Evolutionary conservation across 2,888 invertebrate species (phyloP).

Genomic region (Lycocerus yunnanus): DNA sequence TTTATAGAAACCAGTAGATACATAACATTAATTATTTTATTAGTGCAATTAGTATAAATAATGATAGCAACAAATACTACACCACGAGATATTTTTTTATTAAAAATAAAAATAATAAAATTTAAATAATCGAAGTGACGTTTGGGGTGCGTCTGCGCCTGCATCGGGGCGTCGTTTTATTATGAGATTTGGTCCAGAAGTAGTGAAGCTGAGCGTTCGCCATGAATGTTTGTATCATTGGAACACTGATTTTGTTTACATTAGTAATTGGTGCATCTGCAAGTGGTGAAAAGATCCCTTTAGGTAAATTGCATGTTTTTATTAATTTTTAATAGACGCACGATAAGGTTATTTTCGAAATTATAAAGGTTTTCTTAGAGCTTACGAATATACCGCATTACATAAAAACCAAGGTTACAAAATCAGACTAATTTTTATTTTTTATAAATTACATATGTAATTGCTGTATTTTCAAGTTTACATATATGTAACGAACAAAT

Average conservation of each 20-base stretch:
- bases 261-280: constrained; percentile 41
- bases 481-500: neutral
- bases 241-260: constrained; percentile 44
- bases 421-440: neutral
- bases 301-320: constrained; percentile 46
- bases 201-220: constrained; percentile 51
- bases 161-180: constrained; percentile 49
- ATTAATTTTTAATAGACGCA: neutral
- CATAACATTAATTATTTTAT: too few species aligned
- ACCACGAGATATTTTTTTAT: neutral
- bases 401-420: neutral
- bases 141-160: constrained; percentile 44
- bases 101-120: constrained; percentile 9
- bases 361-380: neutral
- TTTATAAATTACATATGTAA: neutral
- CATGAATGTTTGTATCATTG: constrained; percentile 46
- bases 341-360: neutral
- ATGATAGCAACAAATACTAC: neutral
- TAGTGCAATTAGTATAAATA: neutral
- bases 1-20: neutral
- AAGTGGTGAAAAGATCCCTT: constrained; percentile 51
- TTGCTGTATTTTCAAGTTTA: neutral
- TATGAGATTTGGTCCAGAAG: constrained; percentile 49
- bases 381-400: neutral
- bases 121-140: constrained; percentile 22